Evolutionary conservation across 2,113 vertebrate genomes (phyloP).

Genomic region (Psephotus haematonotus): DNA sequence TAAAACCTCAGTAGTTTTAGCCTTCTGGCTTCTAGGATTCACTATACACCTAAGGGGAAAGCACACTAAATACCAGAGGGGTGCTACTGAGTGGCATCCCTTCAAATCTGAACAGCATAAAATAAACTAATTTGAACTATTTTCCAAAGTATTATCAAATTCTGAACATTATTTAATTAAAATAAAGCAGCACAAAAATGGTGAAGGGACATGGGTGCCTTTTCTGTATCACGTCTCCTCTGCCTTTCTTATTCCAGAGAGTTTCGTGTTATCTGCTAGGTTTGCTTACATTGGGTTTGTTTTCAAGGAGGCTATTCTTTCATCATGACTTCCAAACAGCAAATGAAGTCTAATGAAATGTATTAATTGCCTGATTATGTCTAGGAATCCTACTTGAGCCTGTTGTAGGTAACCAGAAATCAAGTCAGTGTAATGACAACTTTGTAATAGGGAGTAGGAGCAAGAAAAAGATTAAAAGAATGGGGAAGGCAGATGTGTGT

Average conservation of each 20-base stretch:
- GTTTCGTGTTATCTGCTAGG: neutral
- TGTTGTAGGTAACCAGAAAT: slow-evolving; percentile 11
- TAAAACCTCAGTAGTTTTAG: neutral
- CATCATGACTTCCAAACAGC: neutral
- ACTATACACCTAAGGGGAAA: neutral
- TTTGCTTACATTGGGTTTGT: neutral
- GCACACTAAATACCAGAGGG: neutral
- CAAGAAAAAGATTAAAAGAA: slow-evolving; percentile 34
- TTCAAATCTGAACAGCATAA: neutral
- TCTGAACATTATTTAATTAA: neutral
- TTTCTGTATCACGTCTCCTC: neutral
- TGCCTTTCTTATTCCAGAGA: neutral
- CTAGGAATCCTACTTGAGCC: neutral
- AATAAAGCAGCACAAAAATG: neutral
- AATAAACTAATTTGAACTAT: neutral
- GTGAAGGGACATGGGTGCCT: neutral
- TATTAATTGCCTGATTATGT: neutral
- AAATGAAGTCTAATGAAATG: neutral
- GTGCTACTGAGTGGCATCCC: neutral
- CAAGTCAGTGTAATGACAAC: neutral
- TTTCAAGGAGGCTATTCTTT: neutral
- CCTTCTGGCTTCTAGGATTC: neutral
- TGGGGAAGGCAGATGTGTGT: slow-evolving; percentile 73
- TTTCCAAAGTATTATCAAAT: neutral
- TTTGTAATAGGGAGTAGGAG: neutral